A percentile compares a stretch with the other conserved stretches of the same genome.
phyloP scores from a whole-genome alignment of 2,113 vertebrate genomes.

The Symphodus melops region DNA sequence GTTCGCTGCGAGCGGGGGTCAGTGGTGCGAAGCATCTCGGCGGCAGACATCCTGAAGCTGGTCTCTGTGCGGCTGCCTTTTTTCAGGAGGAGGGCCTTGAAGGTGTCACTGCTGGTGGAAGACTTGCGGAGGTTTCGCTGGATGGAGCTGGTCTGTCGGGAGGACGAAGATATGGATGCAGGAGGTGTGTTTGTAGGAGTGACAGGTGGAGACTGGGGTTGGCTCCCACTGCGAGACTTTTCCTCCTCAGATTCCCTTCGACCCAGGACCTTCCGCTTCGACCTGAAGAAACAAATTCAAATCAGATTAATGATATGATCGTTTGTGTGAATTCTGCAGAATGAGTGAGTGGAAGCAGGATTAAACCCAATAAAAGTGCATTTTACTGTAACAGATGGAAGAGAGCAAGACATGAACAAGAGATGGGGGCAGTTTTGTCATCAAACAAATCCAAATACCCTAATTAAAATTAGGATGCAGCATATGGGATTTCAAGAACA shows the following conservation, averaged over 20 bases:
- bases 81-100: conserved; percentile 97
- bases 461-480: conserved; percentile 10
- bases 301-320: not conserved
- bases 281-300: conserved; percentile 78
- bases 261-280: conserved; percentile 97
- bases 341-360: conserved; percentile 1
- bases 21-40: conserved; percentile 95
- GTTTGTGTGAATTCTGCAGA: not conserved
- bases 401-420: not conserved
- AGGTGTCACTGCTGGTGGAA: conserved; percentile 95
- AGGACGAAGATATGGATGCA: conserved; percentile 71
- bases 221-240: conserved; percentile 76
- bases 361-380: not conserved
- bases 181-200: conserved; percentile 88
- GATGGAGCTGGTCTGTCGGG: conserved; percentile 89
- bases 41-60: conserved; percentile 93
- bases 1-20: conserved; percentile 91
- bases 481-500: not conserved
- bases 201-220: conserved; percentile 89
- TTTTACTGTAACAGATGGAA: conserved; percentile 4
- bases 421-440: conserved; percentile 23
- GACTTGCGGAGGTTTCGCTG: conserved; percentile 94
- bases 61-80: conserved; percentile 94
- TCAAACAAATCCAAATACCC: conserved; percentile 7
- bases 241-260: conserved; percentile 96